Base-by-base conservation (phyloP, 1,140 invertebrate species). In the Drosophila pandora region DNA sequence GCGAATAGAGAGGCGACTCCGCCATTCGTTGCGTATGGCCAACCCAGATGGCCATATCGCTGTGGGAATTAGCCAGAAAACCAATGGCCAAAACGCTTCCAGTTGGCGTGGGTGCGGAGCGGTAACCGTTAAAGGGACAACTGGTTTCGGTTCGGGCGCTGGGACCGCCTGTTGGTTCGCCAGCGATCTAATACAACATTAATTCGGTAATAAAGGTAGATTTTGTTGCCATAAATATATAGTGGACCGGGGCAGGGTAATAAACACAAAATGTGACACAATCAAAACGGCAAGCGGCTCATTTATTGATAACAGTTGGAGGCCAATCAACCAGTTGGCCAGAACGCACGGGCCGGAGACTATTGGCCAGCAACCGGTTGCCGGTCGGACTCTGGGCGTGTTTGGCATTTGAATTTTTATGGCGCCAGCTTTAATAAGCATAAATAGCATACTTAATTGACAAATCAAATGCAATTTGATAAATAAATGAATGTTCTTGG, bases 381-480 rank as follows among this genome's bases (percentile, higher is more conserved):
- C 5, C 25, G n/a, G 34, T 10, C 28, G 41, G 57, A 47, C 55
- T 45, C 73, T 73, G 79, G 79, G 79, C 79, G 79, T 82, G 79
- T 77, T 74, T 74, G 61, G 79, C 70, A 80, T 80, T 70, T 74
- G 55, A 70, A 52, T 47, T 45, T 50, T 30, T 50, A 61, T 60
- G 62, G 61, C 62, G 74, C 62, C 64, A 56, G 68, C 60, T 57
- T 69, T 85, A 82, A 83, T 79, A 79, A 87, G 76, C 78, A 85
- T 77, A 85, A 80, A 85, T 75, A 85, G 67, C 75, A 80, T 76
- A 88, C 87, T 88, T 79, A 88, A 88, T 88, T 88, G 87, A 83
- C 83, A 88, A 88, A 88, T 88, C 83, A 88, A 88, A 88, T 67
- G 76, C 79, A 83, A 83, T 79, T 69, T 82, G 79, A 87, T 88